Conservation (phyloP, 2,113 vertebrate genomes). For the Pangasianodon hypophthalmus region DNA sequence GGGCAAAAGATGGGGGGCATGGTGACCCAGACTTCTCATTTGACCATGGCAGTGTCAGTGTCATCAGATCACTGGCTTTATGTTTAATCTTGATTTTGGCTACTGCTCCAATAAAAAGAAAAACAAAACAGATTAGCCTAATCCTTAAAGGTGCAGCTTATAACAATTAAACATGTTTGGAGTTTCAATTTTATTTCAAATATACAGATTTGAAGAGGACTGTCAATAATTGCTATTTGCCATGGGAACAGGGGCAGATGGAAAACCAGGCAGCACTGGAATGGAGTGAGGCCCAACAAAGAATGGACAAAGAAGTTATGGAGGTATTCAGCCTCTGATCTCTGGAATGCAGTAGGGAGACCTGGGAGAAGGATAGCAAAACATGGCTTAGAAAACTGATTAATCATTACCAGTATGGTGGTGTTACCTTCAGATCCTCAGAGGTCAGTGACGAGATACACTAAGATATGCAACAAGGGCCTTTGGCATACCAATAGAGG, state of each 20-base stretch:
- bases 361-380: neutral
- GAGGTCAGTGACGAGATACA: neutral
- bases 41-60: neutral
- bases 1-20: neutral
- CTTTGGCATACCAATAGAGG: neutral
- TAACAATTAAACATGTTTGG: neutral
- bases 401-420: neutral
- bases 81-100: slow-evolving; percentile 5
- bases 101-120: neutral
- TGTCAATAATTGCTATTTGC: neutral
- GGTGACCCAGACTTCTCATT: neutral
- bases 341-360: neutral
- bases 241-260: neutral
- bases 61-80: slow-evolving; percentile 2
- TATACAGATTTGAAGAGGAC: neutral
- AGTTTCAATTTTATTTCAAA: neutral
- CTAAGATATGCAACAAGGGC: neutral
- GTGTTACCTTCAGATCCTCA: neutral
- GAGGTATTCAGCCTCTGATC: neutral
- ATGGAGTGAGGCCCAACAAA: neutral
- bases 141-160: neutral
- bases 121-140: neutral
- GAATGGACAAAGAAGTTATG: neutral
- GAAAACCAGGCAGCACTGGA: neutral
- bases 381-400: neutral